Evolutionary conservation across 2,797 vertebrate genomes (phyloP).

Genomic region (Thamnophis elegans): DNA sequence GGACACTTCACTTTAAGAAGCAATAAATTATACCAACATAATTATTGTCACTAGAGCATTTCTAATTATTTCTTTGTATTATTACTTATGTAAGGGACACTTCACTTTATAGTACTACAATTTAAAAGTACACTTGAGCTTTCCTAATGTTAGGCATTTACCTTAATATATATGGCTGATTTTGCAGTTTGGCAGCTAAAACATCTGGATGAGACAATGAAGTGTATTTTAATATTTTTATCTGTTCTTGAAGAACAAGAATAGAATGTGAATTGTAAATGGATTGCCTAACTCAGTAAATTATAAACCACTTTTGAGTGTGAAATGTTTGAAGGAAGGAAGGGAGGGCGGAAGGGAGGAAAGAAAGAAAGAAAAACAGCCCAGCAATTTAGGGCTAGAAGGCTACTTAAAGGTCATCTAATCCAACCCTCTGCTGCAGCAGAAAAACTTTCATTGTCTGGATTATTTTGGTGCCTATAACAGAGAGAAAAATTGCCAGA

Average conservation of each 20-base stretch:
- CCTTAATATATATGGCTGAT: constrained; percentile 31
- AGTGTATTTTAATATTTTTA: constrained; percentile 34
- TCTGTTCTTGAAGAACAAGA: constrained; percentile 17
- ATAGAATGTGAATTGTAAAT: constrained; percentile 10
- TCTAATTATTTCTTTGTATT: constrained; percentile 61
- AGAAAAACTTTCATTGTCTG: too few species aligned
- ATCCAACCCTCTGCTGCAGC: too few species aligned
- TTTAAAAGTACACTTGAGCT: constrained; percentile 46
- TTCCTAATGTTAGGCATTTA: constrained; percentile 36
- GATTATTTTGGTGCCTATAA: too few species aligned
- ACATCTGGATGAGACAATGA: constrained; percentile 37
- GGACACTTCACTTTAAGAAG: constrained; percentile 57
- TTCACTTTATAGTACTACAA: constrained; percentile 58
- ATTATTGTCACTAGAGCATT: constrained; percentile 56
- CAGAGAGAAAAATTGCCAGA: too few species aligned
- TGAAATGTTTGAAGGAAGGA: neutral
- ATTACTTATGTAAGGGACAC: constrained; percentile 49
- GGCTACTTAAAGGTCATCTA: too few species aligned
- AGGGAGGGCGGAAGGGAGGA: too few species aligned
- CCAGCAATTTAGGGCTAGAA: too few species aligned
- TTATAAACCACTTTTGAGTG: constrained; percentile 5
- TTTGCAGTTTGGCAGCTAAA: constrained; percentile 33
- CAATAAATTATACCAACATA: constrained; percentile 50
- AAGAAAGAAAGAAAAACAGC: too few species aligned
- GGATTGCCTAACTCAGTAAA: constrained; percentile 14